Conservation (phyloP, 92 coral and sea anemone species). For the Pocillopora meandrina region DNA sequence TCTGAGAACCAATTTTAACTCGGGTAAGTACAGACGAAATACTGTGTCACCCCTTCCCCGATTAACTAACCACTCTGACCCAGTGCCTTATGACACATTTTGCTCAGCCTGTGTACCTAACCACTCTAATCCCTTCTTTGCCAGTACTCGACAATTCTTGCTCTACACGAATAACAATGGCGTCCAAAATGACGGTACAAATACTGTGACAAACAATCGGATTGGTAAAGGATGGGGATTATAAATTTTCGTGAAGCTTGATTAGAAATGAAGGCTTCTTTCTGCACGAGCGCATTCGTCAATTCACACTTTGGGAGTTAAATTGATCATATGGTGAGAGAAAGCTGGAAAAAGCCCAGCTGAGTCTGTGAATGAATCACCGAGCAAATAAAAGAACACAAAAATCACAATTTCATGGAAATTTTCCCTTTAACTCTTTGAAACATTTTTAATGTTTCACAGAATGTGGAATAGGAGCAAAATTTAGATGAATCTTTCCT, state of each 20-base stretch:
- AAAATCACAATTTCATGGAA: neutral
- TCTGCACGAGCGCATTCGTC: neutral
- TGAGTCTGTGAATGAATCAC: neutral
- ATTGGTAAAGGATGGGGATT: neutral
- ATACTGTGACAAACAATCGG: neutral
- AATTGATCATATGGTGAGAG: neutral
- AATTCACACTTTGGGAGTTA: neutral
- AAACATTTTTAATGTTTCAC: neutral
- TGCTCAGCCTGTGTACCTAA: neutral
- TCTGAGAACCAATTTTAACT: too few species aligned
- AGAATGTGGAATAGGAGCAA: neutral
- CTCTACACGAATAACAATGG: neutral
- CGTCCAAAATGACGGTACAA: neutral
- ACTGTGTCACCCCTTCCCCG: neutral
- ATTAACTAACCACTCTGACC: neutral
- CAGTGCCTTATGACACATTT: slow-evolving; percentile 10
- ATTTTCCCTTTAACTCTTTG: neutral
- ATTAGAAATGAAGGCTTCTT: neutral
- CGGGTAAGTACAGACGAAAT: neutral
- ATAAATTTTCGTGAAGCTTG: neutral
- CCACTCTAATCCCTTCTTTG: neutral
- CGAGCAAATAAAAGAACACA: neutral
- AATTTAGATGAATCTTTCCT: neutral
- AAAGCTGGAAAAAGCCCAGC: neutral
- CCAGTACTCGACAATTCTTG: neutral